phyloP scores from a whole-genome alignment of 2,113 vertebrate species.

The Bothrops jararaca region DNA sequence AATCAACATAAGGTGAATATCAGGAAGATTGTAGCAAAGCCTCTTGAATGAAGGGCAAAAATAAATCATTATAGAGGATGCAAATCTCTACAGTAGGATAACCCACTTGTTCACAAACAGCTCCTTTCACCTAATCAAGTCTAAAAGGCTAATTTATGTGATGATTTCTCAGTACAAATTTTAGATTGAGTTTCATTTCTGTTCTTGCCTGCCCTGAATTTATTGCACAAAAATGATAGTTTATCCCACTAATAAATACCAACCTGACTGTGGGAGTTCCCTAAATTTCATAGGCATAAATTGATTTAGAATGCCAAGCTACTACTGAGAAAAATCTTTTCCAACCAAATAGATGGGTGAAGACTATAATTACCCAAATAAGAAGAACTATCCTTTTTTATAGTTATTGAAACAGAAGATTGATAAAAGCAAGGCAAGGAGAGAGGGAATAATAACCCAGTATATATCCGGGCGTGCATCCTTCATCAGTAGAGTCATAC shows the following conservation, averaged over 20 bases:
- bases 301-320: background rate
- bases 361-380: slow-evolving; percentile 32
- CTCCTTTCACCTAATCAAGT: background rate
- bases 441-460: background rate
- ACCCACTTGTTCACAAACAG: background rate
- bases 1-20: background rate
- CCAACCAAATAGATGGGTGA: background rate
- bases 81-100: background rate
- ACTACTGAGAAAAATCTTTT: background rate
- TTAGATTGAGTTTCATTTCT: background rate
- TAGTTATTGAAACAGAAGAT: slow-evolving; percentile 35
- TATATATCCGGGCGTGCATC: slow-evolving; percentile 25
- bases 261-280: background rate
- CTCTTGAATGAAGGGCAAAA: background rate
- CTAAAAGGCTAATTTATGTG: background rate
- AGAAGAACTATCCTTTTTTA: slow-evolving; percentile 34
- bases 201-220: background rate
- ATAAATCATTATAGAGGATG: background rate
- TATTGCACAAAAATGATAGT: background rate
- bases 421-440: background rate
- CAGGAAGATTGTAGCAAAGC: background rate
- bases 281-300: background rate
- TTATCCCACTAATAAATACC: background rate
- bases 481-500: slow-evolving; percentile 30
- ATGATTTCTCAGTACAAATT: background rate